phyloP scores from a whole-genome alignment of 1,140 invertebrate species.

The Rhopalosiphum maidis region DNA sequence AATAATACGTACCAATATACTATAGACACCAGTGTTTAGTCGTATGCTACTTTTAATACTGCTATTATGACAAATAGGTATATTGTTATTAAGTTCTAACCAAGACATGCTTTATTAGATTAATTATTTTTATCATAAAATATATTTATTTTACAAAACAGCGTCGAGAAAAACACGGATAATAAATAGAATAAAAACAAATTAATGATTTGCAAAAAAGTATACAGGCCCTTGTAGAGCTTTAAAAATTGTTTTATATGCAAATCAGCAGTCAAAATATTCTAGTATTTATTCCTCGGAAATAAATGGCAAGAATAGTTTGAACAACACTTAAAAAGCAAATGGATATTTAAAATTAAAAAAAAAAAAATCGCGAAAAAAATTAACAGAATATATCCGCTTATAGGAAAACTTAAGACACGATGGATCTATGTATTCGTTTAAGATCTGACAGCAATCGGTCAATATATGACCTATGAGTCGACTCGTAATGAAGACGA shows the following conservation, averaged over 20 bases:
- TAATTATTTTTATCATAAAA: no score
- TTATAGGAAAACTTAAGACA: not conserved
- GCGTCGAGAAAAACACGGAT: no score
- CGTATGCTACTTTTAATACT: no score
- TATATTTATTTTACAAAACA: no score
- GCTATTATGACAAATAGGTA: not conserved
- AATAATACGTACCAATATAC: no score
- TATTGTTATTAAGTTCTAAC: not conserved
- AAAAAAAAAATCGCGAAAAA: slow-evolving; percentile 28
- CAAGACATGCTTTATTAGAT: no score
- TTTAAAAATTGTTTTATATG: no score
- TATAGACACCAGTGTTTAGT: no score
- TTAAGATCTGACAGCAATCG: not conserved
- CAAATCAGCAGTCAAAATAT: not conserved
- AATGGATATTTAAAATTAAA: not conserved
- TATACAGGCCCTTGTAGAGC: not conserved
- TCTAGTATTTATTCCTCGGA: not conserved
- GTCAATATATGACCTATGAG: not conserved
- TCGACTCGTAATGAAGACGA: not conserved
- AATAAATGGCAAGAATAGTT: slow-evolving; percentile 2
- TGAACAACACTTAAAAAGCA: not conserved
- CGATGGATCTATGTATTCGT: not conserved
- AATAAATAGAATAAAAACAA: no score
- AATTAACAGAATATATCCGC: not conserved
- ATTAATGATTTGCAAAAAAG: not conserved